Percentiles rank a stretch among this genome's conserved stretches.
Evolutionary conservation across 2,113 vertebrate species (phyloP).

Genomic region (Notiomystis cincta): DNA sequence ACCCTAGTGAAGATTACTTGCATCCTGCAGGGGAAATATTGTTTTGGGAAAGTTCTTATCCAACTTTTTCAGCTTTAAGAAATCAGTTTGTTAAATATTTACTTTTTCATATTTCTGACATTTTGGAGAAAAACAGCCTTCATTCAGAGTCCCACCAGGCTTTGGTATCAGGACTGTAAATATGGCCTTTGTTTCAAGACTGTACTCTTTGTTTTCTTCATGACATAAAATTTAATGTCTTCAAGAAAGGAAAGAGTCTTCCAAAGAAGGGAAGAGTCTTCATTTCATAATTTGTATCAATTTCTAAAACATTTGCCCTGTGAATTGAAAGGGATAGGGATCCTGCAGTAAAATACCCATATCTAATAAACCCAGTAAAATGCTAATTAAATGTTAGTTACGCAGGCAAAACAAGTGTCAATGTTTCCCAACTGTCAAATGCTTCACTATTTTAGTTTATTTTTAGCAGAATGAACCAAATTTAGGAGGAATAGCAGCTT

Average conservation of each 20-base stretch:
- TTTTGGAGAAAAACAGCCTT: neutral
- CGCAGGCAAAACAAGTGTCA: neutral
- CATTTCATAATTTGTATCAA: neutral
- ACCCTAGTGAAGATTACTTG: neutral
- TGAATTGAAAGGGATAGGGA: neutral
- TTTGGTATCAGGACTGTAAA: neutral
- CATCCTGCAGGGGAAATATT: neutral
- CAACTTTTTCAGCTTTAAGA: neutral
- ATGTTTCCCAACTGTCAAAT: neutral
- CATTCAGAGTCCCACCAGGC: neutral
- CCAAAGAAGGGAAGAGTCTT: neutral
- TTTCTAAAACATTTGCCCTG: neutral
- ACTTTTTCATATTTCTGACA: neutral
- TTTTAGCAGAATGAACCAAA: neutral
- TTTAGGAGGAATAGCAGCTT: neutral
- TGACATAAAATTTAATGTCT: neutral
- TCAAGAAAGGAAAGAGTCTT: neutral
- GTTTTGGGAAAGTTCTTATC: neutral
- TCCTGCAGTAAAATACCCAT: neutral
- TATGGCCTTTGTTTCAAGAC: neutral
- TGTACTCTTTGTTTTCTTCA: neutral
- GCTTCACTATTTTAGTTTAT: neutral
- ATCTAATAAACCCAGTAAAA: neutral
- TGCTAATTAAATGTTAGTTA: neutral
- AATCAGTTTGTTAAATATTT: neutral